Base-by-base conservation (phyloP, 2,888 invertebrate genomes). In the Agrotis ipsilon region DNA sequence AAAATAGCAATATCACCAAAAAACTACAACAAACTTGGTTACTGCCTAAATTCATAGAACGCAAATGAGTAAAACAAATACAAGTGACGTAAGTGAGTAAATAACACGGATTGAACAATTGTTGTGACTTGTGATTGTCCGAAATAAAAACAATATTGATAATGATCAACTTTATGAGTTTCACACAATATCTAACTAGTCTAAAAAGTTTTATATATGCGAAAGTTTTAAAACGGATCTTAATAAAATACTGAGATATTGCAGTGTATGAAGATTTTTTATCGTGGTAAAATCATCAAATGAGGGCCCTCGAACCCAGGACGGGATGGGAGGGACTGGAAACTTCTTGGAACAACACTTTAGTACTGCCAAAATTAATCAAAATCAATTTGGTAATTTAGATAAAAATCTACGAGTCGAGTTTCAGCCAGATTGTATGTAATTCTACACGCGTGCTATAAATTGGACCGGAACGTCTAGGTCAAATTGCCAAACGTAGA, bases 381-480 rank as follows among this genome's bases (percentile, higher is more conserved):
- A 21, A 68, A 24, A 45, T 32, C 2, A 0, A 46, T 54, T 27
- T 24, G 27, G 24, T 46, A 24, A 46, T 52, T 24, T 14, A 59
- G 11, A 24, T 1, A 13, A 43, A 24, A 1, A 3, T 24, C 39
- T 16, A 5, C 3, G 5, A 16, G 11, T 45, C 32, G 13, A n/a
- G n/a, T 32, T 48, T 43, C 7, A 24, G 18, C 24, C 21, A 16
- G 32, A 46, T 51, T 32, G 46, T 18, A 27, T 59, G 52, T 39
- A 78, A 78, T 43, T 57, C 14, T 24, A 78, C 21, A 48, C n/a
- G 60, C 74, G 72, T 75, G 78, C 14, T 21, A 45, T 62, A 71
- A 75, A 70, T 72, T 72, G 32, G 46, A 61, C 19, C 46, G 55
- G 39, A 65, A 72, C 51, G 19, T 72, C 73, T 65, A 78, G 73